phyloP scores from a whole-genome alignment of 1,140 invertebrate genomes.

The Rhagoletis zephyria region DNA sequence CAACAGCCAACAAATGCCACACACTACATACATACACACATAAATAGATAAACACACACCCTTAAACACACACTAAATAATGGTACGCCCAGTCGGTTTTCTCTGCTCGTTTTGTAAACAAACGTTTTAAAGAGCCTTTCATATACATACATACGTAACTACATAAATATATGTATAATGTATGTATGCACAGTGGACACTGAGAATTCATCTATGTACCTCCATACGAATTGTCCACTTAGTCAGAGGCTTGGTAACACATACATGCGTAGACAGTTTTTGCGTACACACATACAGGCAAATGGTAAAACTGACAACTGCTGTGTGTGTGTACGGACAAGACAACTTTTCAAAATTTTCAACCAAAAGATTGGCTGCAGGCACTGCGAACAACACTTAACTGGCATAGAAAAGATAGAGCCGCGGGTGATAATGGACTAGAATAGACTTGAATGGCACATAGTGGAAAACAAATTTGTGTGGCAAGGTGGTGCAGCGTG shows the following conservation, averaged over 20 bases:
- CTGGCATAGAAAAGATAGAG: conserved; percentile 55
- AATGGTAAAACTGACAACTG: neutral
- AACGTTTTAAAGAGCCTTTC: too few species aligned
- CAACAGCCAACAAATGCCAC: neutral
- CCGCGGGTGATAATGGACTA: conserved; percentile 50
- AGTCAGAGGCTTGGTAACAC: neutral
- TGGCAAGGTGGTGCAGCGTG: neutral
- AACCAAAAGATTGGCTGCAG: conserved; percentile 44
- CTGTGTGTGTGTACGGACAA: neutral
- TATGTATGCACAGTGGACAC: neutral
- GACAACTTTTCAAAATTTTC: conserved; percentile 53
- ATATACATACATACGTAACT: too few species aligned
- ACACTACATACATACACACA: neutral
- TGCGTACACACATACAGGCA: neutral
- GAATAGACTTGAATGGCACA: conserved; percentile 49
- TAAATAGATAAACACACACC: too few species aligned
- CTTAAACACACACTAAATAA: too few species aligned
- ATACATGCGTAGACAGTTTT: neutral
- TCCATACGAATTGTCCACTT: neutral
- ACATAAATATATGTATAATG: too few species aligned
- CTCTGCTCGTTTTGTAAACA: too few species aligned
- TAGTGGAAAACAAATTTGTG: neutral
- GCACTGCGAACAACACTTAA: conserved; percentile 55
- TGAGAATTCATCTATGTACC: neutral
- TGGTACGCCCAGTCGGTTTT: too few species aligned